Base-by-base conservation (phyloP, 2,888 invertebrate species). In the Achlya flavicornis region DNA sequence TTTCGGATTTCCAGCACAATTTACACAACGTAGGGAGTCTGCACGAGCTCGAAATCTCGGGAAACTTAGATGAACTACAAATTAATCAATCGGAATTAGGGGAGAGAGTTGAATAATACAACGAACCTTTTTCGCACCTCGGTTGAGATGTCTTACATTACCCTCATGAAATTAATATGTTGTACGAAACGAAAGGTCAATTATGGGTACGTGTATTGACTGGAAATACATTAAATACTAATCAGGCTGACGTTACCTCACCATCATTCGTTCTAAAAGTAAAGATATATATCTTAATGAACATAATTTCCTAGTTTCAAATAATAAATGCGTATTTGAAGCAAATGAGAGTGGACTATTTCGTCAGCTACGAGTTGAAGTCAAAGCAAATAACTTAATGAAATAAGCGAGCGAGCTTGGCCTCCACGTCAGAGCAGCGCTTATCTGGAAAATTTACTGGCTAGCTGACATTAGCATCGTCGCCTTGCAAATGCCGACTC, bases 371-470 rank as follows among this genome's bases (percentile, higher is more conserved):
- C 70, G 75, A 83, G 80, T 81, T 83, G 78, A 41, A 86, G 83
- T 87, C 84, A 87, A 87, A 87, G 87, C 86, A 90, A 91, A 89
- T 88, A 86, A 87, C 83, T 88, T 87, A 90, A 91, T 90, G 87
- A 88, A 91, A 89, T 89, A 88, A 90, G 82, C 82, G 84, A 80
- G 84, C 76, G 81, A 83, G 83, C 83, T 79, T 84, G 85, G 85
- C 85, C 87, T 85, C 83, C 84, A 79, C 84, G 88, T 88, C 88
- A 83, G 85, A 81, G 85, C 80, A 77, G 80, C 77, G 90, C 89
- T 92, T 92, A 92, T 92, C 92, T 88, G 83, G 80, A 83, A 88
- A 91, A 92, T 92, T 91, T 91, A 92, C 88, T 90, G 88, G 86
- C 87, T 89, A 80, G 84, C 86, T 90, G 92, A 92, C 92, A 89